Base-by-base conservation (phyloP, 2,888 invertebrate species). In the Chloromyia formosa region DNA sequence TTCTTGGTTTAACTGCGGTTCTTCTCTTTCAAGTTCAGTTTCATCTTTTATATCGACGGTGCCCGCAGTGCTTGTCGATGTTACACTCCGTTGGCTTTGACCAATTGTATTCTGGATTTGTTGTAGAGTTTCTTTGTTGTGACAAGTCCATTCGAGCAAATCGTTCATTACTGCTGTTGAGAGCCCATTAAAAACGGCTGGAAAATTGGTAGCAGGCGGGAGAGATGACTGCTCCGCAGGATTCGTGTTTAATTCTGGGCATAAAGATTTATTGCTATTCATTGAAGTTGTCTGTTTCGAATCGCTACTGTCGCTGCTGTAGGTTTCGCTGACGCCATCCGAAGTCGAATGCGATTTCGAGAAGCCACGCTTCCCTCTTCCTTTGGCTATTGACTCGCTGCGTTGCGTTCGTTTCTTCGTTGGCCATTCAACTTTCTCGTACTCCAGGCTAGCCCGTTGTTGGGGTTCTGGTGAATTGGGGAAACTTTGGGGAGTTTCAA, bases 301-400 rank as follows among this genome's bases (percentile, higher is more conserved):
- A 7, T 73, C 60, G 22, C 18, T 73, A 20, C 72, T 66, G 23
- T 66, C 66, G n/a, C 66, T 66, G 22, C 66, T 66, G 42, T 66
- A 49, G 14, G 27, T 14, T 20, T 66, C 66, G 9, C 45, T 66
- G 4, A 45, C 12, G 5, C 66, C 66, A 22, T 66, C 66, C 3
- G 66, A 66, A 1, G 49, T 45, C 35, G 66, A 66, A 22, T 16
- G 66, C 12, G 45, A 45, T 16, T 66, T 66, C 9, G 66, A 66
- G 1, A 45, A 22, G 23, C 49, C 5, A 49, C 49, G 66, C 45
- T 49, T 45, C 1, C 18, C 16, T 12, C 49, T 12, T 49, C 12
- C 49, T 49, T 49, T 49, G 3, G 3, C 1, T 10, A 3, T 3
- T 10, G 12, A n/a, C 12, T 49, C 49, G 5, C 10, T 49, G 14